phyloP scores from a whole-genome alignment of 2,797 vertebrate species.

The Mormyrus proboscirostris region DNA sequence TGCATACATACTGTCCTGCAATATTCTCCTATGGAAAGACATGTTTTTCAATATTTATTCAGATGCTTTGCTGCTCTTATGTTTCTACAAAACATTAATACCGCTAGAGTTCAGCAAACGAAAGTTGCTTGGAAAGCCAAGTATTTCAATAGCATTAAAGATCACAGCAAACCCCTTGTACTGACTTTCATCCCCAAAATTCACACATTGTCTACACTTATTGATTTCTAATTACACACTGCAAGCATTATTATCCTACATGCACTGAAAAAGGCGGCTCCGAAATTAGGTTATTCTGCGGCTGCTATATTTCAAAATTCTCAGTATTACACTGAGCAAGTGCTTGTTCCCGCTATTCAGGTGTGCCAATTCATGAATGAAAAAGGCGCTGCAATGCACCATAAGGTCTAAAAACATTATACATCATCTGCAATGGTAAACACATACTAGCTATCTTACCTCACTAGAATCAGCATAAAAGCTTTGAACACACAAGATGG shows the following conservation, averaged over 20 bases:
- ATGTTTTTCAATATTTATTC: not conserved
- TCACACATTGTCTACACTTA: too few species aligned
- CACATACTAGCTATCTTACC: too few species aligned
- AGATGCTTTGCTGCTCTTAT: constrained; percentile 2
- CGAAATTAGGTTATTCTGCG: not conserved
- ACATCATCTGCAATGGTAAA: not conserved
- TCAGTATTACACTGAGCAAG: not conserved
- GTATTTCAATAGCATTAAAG: not conserved
- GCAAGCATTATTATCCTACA: not conserved
- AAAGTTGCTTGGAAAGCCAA: not conserved
- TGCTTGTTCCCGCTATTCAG: not conserved
- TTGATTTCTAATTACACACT: too few species aligned
- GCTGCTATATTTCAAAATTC: not conserved
- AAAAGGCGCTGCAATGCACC: not conserved
- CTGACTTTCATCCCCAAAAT: not conserved
- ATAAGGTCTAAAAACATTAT: not conserved
- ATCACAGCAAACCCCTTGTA: not conserved
- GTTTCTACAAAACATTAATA: not conserved
- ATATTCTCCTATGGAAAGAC: not conserved
- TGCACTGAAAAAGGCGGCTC: not conserved
- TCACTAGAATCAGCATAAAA: not conserved
- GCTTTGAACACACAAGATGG: not conserved
- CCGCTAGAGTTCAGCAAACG: not conserved
- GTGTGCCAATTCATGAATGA: not conserved
- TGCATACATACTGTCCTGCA: not conserved